Conservation (phyloP, 2,113 vertebrate genomes). For the Platycercus adscitus region DNA sequence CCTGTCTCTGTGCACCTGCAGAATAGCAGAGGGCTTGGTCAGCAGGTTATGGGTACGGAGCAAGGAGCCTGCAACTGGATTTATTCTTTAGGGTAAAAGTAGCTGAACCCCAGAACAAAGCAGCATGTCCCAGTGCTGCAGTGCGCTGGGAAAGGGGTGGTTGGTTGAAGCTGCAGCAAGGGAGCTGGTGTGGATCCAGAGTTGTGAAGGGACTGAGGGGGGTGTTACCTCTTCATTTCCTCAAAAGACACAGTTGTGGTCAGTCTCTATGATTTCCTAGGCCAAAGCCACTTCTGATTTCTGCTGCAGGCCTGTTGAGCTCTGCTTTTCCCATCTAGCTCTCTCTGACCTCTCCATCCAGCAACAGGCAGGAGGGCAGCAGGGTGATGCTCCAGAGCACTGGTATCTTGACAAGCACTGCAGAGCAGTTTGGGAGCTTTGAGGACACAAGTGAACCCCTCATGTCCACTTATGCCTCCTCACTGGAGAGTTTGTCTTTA, state of each 20-base stretch:
- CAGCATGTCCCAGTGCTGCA: not conserved
- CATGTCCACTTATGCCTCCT: not conserved
- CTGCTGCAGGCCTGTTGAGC: not conserved
- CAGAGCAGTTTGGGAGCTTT: not conserved
- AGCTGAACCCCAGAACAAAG: not conserved
- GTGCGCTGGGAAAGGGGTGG: not conserved
- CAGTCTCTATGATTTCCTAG: not conserved
- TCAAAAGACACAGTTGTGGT: not conserved
- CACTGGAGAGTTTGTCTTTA: not conserved
- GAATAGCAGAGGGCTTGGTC: not conserved
- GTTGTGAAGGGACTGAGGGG: not conserved
- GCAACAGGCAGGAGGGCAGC: not conserved
- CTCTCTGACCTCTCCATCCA: not conserved
- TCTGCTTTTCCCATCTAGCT: not conserved
- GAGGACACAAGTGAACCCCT: not conserved
- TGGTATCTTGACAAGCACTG: not conserved
- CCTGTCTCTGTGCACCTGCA: not conserved
- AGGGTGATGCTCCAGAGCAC: not conserved
- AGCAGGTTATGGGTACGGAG: not conserved
- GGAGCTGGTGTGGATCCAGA: not conserved
- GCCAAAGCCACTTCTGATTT: not conserved
- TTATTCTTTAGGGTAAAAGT: not conserved
- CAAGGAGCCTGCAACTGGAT: not conserved
- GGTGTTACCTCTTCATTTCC: not conserved
- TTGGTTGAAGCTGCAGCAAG: not conserved